A percentile compares a stretch with the other conserved stretches of the same genome.
phyloP scores from a whole-genome alignment of 2,113 vertebrate species.

The Catagonus wagneri region DNA sequence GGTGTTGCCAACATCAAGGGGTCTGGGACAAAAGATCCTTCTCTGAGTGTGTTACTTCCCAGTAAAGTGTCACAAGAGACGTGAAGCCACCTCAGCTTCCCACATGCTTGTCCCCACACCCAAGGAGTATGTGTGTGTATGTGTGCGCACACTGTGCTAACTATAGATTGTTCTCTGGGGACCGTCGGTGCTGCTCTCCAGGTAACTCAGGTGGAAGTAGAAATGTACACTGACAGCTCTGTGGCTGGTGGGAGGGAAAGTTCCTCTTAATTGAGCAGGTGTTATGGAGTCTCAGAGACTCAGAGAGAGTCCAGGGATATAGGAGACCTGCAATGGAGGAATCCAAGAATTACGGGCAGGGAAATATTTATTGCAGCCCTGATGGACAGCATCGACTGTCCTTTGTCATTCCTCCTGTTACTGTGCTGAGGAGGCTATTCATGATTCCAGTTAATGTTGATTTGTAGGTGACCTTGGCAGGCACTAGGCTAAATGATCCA shows the following conservation, averaged over 20 bases:
- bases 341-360: background rate
- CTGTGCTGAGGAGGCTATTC: background rate
- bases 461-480: background rate
- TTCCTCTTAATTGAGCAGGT: background rate
- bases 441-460: background rate
- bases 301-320: background rate
- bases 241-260: background rate
- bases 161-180: background rate
- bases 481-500: background rate
- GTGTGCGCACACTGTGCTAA: rapidly evolving
- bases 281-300: background rate
- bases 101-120: background rate
- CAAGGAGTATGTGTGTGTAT: background rate
- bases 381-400: background rate
- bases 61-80: background rate
- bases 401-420: background rate
- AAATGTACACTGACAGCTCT: background rate
- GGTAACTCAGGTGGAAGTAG: background rate
- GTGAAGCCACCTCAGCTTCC: background rate
- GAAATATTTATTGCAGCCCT: background rate
- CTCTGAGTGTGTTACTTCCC: background rate
- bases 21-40: background rate
- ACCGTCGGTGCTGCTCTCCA: background rate
- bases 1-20: background rate
- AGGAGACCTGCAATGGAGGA: background rate